phyloP scores from a whole-genome alignment of 2,888 invertebrate species.

The Meta bourneti region DNA sequence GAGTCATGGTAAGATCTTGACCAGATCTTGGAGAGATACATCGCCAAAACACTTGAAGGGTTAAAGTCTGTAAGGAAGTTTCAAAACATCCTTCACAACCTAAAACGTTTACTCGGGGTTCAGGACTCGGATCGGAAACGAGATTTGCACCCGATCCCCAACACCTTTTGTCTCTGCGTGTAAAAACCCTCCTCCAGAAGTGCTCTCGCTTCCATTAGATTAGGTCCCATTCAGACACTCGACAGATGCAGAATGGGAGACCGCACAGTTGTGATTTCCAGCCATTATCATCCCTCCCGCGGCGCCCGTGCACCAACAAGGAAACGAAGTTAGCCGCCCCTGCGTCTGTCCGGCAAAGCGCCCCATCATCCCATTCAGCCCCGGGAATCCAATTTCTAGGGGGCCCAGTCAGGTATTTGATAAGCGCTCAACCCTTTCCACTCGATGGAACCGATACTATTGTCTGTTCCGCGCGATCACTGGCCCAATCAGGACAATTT shows the following conservation, averaged over 20 bases:
- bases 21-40: neutral
- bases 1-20: too few relatives aligned
- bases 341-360: conserved; percentile 65
- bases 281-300: conserved; percentile 48
- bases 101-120: too few relatives aligned
- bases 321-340: conserved; percentile 67
- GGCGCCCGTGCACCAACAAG: neutral
- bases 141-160: conserved; percentile 13
- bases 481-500: neutral
- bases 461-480: conserved; percentile 43
- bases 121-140: neutral
- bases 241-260: conserved; percentile 54
- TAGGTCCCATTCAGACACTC: conserved; percentile 67
- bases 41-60: neutral
- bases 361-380: conserved; percentile 29
- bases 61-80: neutral
- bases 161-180: neutral
- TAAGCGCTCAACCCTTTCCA: conserved; percentile 48
- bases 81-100: neutral
- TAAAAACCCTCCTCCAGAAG: conserved; percentile 39
- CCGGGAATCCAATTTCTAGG: conserved; percentile 9
- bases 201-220: conserved; percentile 68
- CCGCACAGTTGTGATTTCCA: conserved; percentile 67
- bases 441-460: conserved; percentile 11
- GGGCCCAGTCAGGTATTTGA: conserved; percentile 31